Evolutionary conservation across 1,140 invertebrate genomes (phyloP), one percentile per base, ranked within the genome.

Genomic region (Ladona fulva): DNA sequence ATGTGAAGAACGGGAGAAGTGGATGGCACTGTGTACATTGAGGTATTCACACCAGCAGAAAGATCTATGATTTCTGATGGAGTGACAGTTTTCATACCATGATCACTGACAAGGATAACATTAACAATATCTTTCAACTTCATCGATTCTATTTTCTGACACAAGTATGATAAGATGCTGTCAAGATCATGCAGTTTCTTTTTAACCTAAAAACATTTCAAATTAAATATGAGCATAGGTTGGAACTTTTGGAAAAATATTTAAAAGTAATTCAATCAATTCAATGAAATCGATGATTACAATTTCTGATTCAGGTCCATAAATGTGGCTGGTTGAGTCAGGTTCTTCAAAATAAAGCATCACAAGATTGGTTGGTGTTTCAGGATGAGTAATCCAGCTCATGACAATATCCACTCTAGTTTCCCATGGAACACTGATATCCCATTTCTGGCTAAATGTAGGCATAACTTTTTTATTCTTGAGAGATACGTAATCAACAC

Each of bases 291-390:
- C 44, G 14, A 12, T 5, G 5, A 66, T 3, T 22, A 19, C 52
- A 66, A 19, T 66, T 19, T 10, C 73, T 75, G 85, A 84, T 42
- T 86, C 82, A 24, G 85, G 85, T 52, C 90, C 90, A 79, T 84
- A 85, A 0, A 77, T 82, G 80, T 91, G 90, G 5, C 84, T 90
- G 78, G 86, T 85, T 8, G 83, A 83, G 83, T 94, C 93, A 0
- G 92, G 92, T 82, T 93, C 89, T 80, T 93, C 88, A 80, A 93
- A 90, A 82, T 94, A 94, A 19, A 93, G 66, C 81, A 92, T 86
- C 8, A 92, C 88, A 76, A 93, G 84, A 83, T 91, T 89, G 5
- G 89, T 88, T 37, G 90, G 87, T 75, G 83, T 86, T 22, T 77
- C 82, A 0, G 87, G 84, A 80, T 91, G 80, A n/a, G 82, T 83